Conservation (phyloP, 2,113 vertebrate species). For the Cyanoderma ruficeps region DNA sequence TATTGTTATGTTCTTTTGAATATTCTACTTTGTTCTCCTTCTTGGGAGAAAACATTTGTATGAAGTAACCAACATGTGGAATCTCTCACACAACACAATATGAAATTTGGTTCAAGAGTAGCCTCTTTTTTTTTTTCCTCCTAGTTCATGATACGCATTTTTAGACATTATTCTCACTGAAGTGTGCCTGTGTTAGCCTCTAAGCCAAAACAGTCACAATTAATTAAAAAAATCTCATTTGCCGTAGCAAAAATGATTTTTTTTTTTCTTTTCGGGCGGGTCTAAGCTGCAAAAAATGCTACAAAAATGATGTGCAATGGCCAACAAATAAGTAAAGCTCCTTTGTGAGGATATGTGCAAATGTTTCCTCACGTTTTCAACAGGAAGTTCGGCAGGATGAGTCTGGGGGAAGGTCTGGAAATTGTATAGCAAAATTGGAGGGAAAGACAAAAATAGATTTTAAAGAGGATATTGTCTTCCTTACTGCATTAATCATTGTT, state of each 20-base stretch:
- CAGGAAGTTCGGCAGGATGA: constrained; percentile 56
- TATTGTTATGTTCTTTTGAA: constrained; percentile 59
- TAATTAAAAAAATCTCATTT: neutral
- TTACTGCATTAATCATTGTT: constrained; percentile 38
- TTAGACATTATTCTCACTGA: constrained; percentile 1
- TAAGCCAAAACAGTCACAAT: neutral
- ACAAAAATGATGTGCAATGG: neutral
- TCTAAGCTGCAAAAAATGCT: neutral
- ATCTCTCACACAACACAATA: constrained; percentile 63
- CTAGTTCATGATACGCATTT: neutral
- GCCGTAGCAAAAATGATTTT: neutral
- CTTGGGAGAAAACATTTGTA: constrained; percentile 44
- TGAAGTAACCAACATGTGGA: constrained; percentile 61
- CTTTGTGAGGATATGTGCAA: neutral
- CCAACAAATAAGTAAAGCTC: neutral
- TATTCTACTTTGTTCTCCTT: constrained; percentile 52
- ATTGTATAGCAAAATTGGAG: constrained; percentile 31
- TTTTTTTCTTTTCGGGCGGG: neutral
- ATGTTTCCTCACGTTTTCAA: constrained; percentile 26
- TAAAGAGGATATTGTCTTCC: constrained; percentile 61
- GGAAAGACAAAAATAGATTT: constrained; percentile 62
- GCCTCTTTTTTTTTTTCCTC: neutral
- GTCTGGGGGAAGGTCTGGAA: constrained; percentile 55
- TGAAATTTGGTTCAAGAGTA: constrained; percentile 26
- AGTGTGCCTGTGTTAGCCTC: neutral